Evolutionary conservation across 2,797 vertebrate genomes (phyloP), one percentile per base, ranked within the genome.

Genomic region (Micropoecilia bifurca): DNA sequence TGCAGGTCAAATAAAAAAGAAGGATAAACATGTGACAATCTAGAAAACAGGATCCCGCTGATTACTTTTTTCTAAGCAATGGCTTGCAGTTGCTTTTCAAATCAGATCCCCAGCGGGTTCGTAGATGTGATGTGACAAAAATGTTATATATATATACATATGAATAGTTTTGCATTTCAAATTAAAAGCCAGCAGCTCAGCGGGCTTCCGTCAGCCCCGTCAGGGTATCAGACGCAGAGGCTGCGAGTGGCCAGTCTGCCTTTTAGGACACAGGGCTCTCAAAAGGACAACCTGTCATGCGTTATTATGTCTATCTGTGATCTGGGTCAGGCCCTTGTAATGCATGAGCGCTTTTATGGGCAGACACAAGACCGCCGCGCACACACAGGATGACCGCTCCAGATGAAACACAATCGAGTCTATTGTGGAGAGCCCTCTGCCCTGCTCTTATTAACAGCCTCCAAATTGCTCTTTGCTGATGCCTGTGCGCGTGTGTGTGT

Each of bases 281-380:
- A 94, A 94, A 94, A 93, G 93, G 93, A 93, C 90, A 92, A 92
- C 86, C 90, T 93, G 93, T 93, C 93, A 93, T 84, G 83, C 87
- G 61, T 92, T 91, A 91, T 94, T 89, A 93, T 77, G 80, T 94
- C 93, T 92, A 75, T 91, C 86, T 89, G 90, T 92, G 92, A 94
- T 94, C 91, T 95, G 88, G 92, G 94, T 94, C 94, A 93, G 89
- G 87, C 89, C 91, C 90, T 79, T 80, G 86, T 87, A 88, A 90
- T 89, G 90, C 92, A 90, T 90, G 90, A 92, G 88, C 87, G 90
- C 82, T 69, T 91, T 89, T 87, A 86, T 78, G 82, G 87, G 79
- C 87, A 46, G 80, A 75, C 84, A 83, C 85, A 83, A 81, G 82
- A 61, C 74, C 46, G 0, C 41, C 83, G 75, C 25, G 9, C 48